A percentile compares a stretch with the other conserved stretches of the same genome.
Conservation (phyloP, 2,888 invertebrate genomes). For the Perdita meconis region DNA sequence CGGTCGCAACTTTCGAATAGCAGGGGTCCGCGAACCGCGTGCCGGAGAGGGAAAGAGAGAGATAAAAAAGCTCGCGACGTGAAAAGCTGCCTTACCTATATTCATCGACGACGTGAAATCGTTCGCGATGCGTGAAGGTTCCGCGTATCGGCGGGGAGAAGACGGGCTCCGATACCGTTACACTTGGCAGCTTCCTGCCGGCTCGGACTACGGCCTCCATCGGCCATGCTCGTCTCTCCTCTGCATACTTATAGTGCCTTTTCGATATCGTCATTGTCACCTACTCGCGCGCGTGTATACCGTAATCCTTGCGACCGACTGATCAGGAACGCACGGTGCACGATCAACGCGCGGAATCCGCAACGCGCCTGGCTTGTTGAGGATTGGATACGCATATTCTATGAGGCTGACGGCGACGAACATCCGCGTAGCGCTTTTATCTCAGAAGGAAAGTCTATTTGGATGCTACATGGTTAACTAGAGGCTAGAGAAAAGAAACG, state of each 20-base stretch:
- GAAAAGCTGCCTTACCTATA: slow-evolving; percentile 53
- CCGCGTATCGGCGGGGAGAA: slow-evolving; percentile 60
- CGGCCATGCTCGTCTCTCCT: slow-evolving; percentile 69
- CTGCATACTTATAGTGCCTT: slow-evolving; percentile 75
- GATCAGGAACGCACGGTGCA: slow-evolving; percentile 46
- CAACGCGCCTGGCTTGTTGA: slow-evolving; percentile 8
- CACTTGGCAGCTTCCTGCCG: slow-evolving; percentile 80
- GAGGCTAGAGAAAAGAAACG: too few species aligned
- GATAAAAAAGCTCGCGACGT: slow-evolving; percentile 40
- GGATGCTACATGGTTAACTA: too few species aligned
- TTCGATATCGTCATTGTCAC: slow-evolving; percentile 70
- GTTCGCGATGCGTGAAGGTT: slow-evolving; percentile 59
- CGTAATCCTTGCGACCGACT: slow-evolving; percentile 42
- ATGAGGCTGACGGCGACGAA: neutral
- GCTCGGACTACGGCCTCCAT: slow-evolving; percentile 68
- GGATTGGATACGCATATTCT: neutral
- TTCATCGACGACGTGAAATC: slow-evolving; percentile 70
- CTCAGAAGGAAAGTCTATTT: neutral
- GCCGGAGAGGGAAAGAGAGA: slow-evolving; percentile 15
- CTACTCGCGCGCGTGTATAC: slow-evolving; percentile 54
- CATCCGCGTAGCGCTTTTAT: neutral
- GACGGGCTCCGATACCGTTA: slow-evolving; percentile 79
- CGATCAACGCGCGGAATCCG: slow-evolving; percentile 38
- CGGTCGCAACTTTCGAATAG: neutral
- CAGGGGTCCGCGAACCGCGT: neutral